These are phyloP conservation scores for Aradophagus sp. DNA, from an alignment of 1,140 invertebrate genomes.

Conservation along the genomic window DNA sequence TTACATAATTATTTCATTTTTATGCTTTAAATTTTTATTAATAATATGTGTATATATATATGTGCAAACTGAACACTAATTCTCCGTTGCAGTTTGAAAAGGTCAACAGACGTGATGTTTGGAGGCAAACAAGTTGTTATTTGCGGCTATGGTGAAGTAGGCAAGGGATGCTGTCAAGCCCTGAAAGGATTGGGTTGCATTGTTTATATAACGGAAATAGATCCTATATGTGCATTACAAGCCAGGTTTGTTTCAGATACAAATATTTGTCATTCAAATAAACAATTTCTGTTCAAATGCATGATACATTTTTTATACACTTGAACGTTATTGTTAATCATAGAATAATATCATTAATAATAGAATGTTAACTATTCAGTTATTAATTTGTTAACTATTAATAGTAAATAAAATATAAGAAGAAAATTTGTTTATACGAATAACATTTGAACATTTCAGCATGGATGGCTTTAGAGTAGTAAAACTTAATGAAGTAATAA, in stretches of 20 bases:
- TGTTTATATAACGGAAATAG: conserved; percentile 97
- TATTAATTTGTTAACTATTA: too few relatives aligned
- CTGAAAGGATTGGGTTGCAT: conserved; percentile 95
- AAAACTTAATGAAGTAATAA: conserved; percentile 95
- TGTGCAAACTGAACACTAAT: too few relatives aligned
- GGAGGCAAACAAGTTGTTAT: conserved; percentile 97
- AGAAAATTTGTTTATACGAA: too few relatives aligned
- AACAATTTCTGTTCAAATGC: too few relatives aligned
- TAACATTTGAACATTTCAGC: conserved; percentile 72
- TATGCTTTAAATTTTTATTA: too few relatives aligned
- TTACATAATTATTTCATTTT: too few relatives aligned
- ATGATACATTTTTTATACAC: too few relatives aligned
- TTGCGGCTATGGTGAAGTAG: conserved; percentile 98
- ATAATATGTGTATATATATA: too few relatives aligned
- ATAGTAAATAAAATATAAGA: too few relatives aligned
- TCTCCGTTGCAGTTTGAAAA: conserved; percentile 92
- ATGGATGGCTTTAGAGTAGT: conserved; percentile 98
- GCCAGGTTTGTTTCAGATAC: conserved; percentile 82
- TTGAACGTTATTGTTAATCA: too few relatives aligned
- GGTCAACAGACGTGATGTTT: conserved; percentile 98
- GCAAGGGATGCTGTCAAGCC: conserved; percentile 97
- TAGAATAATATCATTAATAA: too few relatives aligned
- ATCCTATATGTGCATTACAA: conserved; percentile 98
- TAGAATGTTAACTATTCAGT: too few relatives aligned
- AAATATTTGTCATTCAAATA: background rate